Evolutionary conservation across 1,140 invertebrate genomes (phyloP), one percentile per base, ranked within the genome.

Genomic region (Lerema accius): DNA sequence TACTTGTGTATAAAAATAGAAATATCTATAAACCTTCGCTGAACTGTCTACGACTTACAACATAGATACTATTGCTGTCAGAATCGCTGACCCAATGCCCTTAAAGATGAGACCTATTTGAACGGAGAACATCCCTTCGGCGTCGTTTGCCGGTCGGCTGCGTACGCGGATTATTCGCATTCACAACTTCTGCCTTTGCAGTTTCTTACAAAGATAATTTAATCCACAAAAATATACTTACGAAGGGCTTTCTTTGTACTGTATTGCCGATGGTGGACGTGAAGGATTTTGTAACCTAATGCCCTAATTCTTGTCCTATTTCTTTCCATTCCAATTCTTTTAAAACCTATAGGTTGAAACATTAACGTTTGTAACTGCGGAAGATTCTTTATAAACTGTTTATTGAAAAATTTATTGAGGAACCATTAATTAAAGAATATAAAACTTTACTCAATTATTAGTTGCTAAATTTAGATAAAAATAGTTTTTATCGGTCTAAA

Each of bases 51-150:
- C 28, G 28, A 32, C 9, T 7, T 4, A 32, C 4, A 10, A 32
- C 4, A 32, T 6, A 23, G 4, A 32, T 32, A 32, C 4, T 32
- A 23, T 37, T 37, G 10, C 10, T 37, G 11, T 37, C 35, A 37
- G n/a, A 37, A 37, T n/a, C 35, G 35, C 35, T 37, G 35, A 37
- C 35, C 35, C 35, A 37, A 37, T 37, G 35, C 35, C 35, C 35
- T 37, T 37, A 37, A 23, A 37, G 35, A 37, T 11, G 35, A 37
- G 35, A 9, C 35, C 35, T 37, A 37, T 37, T 37, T 37, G 35
- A 32, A 11, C 35, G 35, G 28, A 32, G 3, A 32, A 32, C 9
- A 37, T 37, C 35, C 35, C 35, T 37, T 37, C n/a, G 10, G 11
- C n/a, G 35, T 11, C 35, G 35, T 37, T 37, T 37, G 35, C 35